Conservation (phyloP, 1,140 invertebrate genomes). For the Zaprionus inermis region DNA sequence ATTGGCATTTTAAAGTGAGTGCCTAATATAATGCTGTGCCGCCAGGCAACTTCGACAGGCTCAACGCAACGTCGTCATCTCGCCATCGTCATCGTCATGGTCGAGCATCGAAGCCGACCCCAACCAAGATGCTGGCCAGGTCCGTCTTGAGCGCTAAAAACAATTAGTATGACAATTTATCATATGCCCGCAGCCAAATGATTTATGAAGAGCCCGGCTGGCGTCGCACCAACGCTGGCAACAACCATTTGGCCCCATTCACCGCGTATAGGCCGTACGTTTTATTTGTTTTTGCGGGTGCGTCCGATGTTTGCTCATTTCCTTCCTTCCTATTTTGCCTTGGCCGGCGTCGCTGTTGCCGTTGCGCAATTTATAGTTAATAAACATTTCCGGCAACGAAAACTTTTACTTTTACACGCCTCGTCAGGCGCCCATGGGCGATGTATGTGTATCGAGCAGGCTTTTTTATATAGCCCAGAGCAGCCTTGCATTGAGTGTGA, state of each 20-base stretch:
- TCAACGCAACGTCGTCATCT: slow-evolving; percentile 27
- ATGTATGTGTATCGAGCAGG: not conserved
- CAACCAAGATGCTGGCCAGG: slow-evolving; percentile 12
- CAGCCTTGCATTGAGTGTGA: not conserved
- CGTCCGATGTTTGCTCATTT: slow-evolving; percentile 76
- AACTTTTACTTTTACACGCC: slow-evolving; percentile 43
- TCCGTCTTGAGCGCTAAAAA: slow-evolving; percentile 75
- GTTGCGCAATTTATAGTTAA: slow-evolving; percentile 78
- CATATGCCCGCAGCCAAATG: slow-evolving; percentile 74
- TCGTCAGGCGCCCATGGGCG: not conserved
- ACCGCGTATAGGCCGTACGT: slow-evolving; percentile 34
- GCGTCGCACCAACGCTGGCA: slow-evolving; percentile 33
- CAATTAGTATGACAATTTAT: slow-evolving; percentile 84
- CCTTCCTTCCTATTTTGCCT: slow-evolving; percentile 61
- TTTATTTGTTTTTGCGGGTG: slow-evolving; percentile 72
- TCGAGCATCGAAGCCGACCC: not conserved
- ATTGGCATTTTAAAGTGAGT: slow-evolving; percentile 43
- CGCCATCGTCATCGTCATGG: slow-evolving; percentile 5
- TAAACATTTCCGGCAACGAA: slow-evolving; percentile 71
- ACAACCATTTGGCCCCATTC: slow-evolving; percentile 17
- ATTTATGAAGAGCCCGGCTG: slow-evolving; percentile 69
- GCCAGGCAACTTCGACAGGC: slow-evolving; percentile 31
- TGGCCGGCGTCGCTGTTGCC: slow-evolving; percentile 30
- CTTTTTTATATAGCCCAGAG: not conserved
- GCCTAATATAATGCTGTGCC: slow-evolving; percentile 27